Conservation (phyloP, 2,888 invertebrate species). For the Drosophila multiciliata region DNA sequence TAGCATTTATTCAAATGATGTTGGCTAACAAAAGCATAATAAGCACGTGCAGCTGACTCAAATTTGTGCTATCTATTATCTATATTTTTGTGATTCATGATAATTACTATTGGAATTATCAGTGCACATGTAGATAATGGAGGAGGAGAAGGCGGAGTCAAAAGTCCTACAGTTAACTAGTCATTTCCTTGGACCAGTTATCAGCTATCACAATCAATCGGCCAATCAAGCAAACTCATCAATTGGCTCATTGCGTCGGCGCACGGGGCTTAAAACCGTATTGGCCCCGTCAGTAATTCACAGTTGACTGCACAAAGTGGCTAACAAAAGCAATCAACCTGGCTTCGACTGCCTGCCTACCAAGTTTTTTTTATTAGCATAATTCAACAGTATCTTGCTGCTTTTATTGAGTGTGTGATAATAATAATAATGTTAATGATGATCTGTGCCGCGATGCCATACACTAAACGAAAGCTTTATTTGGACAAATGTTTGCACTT, state of each 20-base stretch:
- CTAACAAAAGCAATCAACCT: slow-evolving; percentile 22
- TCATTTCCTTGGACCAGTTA: not conserved
- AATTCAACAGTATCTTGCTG: slow-evolving; percentile 21
- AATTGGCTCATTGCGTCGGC: slow-evolving; percentile 28
- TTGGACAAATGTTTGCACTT: slow-evolving; percentile 24
- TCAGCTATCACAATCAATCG: not conserved
- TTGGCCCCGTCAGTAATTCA: slow-evolving; percentile 5
- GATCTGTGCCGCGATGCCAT: not conserved
- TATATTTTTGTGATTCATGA: not conserved
- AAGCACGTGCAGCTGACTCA: slow-evolving; percentile 19
- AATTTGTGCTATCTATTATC: not conserved
- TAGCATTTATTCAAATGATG: slow-evolving; percentile 19
- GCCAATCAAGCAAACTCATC: slow-evolving; percentile 39
- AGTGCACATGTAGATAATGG: slow-evolving; percentile 16
- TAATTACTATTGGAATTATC: slow-evolving; percentile 18
- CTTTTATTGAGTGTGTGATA: slow-evolving; percentile 26
- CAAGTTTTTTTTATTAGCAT: slow-evolving; percentile 39
- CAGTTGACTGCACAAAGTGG: slow-evolving; percentile 39
- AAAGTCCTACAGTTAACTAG: not conserved
- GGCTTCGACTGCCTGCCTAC: not conserved
- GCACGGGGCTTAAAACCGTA: slow-evolving; percentile 32
- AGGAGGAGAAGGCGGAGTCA: not conserved
- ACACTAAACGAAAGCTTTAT: not conserved
- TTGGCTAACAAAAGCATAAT: slow-evolving; percentile 2
- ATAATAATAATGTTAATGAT: not conserved